Evolutionary conservation across 92 coral and sea anemone species (phyloP).

Genomic region (Bergia sp.): DNA sequence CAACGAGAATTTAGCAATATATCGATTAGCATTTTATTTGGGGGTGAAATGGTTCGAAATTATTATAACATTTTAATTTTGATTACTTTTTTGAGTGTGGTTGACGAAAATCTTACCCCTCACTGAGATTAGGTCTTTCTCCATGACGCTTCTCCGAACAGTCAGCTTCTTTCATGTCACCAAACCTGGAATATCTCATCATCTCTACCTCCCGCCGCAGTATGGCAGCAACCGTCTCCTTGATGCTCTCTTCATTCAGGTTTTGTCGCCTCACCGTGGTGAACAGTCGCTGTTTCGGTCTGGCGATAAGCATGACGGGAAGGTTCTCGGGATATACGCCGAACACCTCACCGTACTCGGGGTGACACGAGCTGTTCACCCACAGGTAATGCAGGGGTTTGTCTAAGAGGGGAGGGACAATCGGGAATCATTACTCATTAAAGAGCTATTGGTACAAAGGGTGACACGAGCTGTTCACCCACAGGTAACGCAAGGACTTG

Average conservation of each 20-base stretch:
- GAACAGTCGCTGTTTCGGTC: conserved; percentile 83
- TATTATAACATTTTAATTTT: too few relatives aligned
- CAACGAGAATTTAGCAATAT: too few relatives aligned
- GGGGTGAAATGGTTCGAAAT: too few relatives aligned
- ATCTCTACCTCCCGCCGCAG: conserved; percentile 65
- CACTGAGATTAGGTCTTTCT: background rate
- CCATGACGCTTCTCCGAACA: conserved; percentile 24
- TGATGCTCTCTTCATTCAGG: conserved; percentile 54
- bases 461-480: conserved; percentile 55
- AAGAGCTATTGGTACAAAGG: background rate
- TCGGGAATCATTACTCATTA: background rate
- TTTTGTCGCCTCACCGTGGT: conserved; percentile 57
- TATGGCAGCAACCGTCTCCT: conserved; percentile 62
- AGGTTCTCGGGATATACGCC: conserved; percentile 77
- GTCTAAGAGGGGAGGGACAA: conserved; percentile 22
- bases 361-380: conserved; percentile 89
- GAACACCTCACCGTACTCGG: conserved; percentile 86
- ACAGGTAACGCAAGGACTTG: conserved; percentile 72
- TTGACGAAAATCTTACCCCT: background rate
- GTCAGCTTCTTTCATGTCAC: conserved; percentile 67
- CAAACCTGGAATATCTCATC: conserved; percentile 79
- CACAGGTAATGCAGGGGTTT: conserved; percentile 83
- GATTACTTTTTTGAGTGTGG: background rate
- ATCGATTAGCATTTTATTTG: too few relatives aligned
- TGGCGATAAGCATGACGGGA: conserved; percentile 81